Base-by-base conservation (phyloP, 1,140 invertebrate genomes). In the Lutraria rhynchaena region DNA sequence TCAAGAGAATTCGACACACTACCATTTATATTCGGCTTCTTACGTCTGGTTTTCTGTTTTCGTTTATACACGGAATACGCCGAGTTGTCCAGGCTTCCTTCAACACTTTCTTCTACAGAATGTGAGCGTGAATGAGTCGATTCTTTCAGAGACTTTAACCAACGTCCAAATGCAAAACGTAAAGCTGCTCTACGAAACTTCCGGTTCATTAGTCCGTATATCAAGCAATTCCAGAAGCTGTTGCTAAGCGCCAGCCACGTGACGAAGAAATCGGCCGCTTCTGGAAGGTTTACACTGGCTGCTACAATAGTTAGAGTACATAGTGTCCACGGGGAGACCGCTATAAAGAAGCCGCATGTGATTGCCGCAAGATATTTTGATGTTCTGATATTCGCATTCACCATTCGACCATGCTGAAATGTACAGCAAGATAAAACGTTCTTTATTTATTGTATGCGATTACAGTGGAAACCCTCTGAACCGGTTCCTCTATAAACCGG, bases 231-330 rank as follows among this genome's bases (percentile, higher is more conserved):
- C 81, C 81, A 83, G 70, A 82, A 82, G 35, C 84, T 85, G 81
- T 85, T 85, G 69, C 84, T 85, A 29, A 85, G 29, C 19, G 84
- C 81, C 27, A 85, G 57, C 84, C 84, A 85, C 60, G 84, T 85
- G 51, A 85, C 67, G 9, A 71, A 51, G 60, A 61, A 85, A 53
- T 85, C 84, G 13, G 33, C 33, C 27, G 61, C 55, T 29, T 49
- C 19, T 15, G 60, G 31, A 33, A 81, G 35, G 29, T 22, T 61
- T 17, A 83, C 29, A 5, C 67, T 53, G 2, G 60, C 75, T 15
- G 81, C 67, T 0, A 83, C 69, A 9, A 78, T 69, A 17, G 75
- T 37, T 0, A 85, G 61, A 5, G 82, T 82, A 51, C 49, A 55
- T 2, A 85, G 19, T 17, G 84, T 85, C 84, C 84, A 85, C 3